These are phyloP conservation scores for Diadophis punctatus DNA, from an alignment of 2,113 vertebrate genomes.

Conservation along the genomic window DNA sequence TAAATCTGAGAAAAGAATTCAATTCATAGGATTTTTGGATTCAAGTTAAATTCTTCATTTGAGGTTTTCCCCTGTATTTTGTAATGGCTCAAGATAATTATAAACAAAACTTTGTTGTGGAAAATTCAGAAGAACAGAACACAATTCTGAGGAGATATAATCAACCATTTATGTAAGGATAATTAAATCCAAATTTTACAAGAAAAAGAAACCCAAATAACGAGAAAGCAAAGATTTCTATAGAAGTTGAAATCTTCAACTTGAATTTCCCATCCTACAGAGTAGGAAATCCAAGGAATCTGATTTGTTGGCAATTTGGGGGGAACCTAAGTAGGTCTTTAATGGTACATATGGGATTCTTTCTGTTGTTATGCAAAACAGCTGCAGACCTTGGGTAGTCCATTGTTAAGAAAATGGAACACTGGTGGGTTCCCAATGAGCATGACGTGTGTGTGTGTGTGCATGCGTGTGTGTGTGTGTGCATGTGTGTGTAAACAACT, in stretches of 20 bases:
- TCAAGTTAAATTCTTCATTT: neutral
- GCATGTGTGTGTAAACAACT: neutral
- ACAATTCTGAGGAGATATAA: neutral
- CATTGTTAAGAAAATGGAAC: neutral
- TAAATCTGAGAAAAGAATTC: neutral
- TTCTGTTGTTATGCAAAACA: neutral
- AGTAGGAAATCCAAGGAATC: neutral
- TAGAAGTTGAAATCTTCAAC: neutral
- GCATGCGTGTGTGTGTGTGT: rapidly evolving
- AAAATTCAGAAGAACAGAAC: neutral
- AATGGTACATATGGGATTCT: neutral
- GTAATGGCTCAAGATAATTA: neutral
- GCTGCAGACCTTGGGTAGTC: neutral
- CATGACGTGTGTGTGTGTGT: neutral
- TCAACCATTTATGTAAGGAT: neutral
- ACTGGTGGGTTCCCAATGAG: neutral
- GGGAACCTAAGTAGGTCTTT: neutral
- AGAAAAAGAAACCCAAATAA: neutral
- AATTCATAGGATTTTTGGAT: neutral
- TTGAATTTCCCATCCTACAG: neutral
- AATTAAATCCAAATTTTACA: neutral
- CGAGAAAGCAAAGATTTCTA: neutral
- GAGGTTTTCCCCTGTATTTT: neutral
- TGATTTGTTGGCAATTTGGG: neutral
- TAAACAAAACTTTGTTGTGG: neutral